A percentile compares a stretch with the other conserved stretches of the same genome.
phyloP scores from a whole-genome alignment of 1,140 invertebrate species.

The Drosophila tani region DNA sequence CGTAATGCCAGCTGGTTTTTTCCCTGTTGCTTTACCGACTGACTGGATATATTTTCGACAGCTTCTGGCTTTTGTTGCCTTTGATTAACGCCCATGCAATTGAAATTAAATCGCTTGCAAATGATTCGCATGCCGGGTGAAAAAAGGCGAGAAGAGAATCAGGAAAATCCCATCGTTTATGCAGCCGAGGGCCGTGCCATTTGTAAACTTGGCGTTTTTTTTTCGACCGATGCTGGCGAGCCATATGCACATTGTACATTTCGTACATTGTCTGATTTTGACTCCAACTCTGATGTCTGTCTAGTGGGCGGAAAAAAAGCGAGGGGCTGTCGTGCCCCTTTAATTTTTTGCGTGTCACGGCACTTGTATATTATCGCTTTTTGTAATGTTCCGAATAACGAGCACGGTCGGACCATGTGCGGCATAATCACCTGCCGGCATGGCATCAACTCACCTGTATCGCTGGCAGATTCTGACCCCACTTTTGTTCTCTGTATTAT shows the following conservation, averaged over 20 bases:
- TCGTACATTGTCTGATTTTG: slow-evolving; percentile 66
- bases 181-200: slow-evolving; percentile 57
- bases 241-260: slow-evolving; percentile 17
- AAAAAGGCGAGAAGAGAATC: slow-evolving; percentile 16
- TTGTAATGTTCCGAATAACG: slow-evolving; percentile 47
- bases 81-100: slow-evolving; percentile 81
- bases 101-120: slow-evolving; percentile 79
- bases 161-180: slow-evolving; percentile 35
- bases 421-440: slow-evolving; percentile 49
- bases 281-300: slow-evolving; percentile 44
- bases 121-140: slow-evolving; percentile 61
- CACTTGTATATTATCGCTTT: slow-evolving; percentile 34
- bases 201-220: slow-evolving; percentile 56
- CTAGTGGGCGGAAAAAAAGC: slow-evolving; percentile 38
- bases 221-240: slow-evolving; percentile 12
- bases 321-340: slow-evolving; percentile 24
- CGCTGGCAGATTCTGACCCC: slow-evolving; percentile 18
- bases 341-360: slow-evolving; percentile 65
- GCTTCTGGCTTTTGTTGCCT: slow-evolving; percentile 47
- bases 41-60: slow-evolving; percentile 17
- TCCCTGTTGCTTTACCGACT: slow-evolving; percentile 2
- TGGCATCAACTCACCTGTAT: slow-evolving; percentile 9
- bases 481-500: slow-evolving; percentile 13
- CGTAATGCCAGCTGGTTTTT: slow-evolving; percentile 5
- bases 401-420: slow-evolving; percentile 27